Base-by-base conservation (phyloP, 2,113 vertebrate species). In the Festucalex cinctus region DNA sequence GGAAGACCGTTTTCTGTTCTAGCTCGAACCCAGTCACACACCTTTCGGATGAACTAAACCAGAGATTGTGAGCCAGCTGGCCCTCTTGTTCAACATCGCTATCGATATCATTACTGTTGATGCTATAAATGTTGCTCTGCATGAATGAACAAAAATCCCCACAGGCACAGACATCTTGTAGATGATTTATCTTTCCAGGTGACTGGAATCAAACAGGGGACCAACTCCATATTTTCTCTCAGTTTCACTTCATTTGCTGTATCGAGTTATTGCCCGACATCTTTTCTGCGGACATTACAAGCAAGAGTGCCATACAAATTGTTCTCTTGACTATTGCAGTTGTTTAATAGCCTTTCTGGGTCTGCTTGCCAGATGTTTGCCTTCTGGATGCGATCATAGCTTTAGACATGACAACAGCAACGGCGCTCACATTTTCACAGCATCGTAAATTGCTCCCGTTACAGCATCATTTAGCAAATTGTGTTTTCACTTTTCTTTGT, bases 321-420 rank as follows among this genome's bases (percentile, higher is more conserved):
- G 59, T 59, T 68, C 75, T 78, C 65, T n/a, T n/a, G 65, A 65
- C 71, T 68, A 16, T 26, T 58, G 62, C 49, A 36, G 65, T 43
- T 12, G 51, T 65, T 65, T 66, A 39, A 74, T 62, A 68, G 65
- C 54, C 63, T 63, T 43, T 65, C 48, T 61, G 1, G 16, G 91
- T 92, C 91, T 95, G 94, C 83, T 53, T 74, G 91, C 93, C 96
- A 98, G 94, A 98, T 98, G 95, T 92, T 85, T 82, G 79, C 86
- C 87, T 91, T 92, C 90, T 87, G 81, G 76, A 71, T 76, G 63
- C 79, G 86, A 86, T 86, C 82, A 37, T 22, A 63, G 68, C 75
- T 75, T 79, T 75, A 77, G 51, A 77, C 64, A 53, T 20, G 63
- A 81, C 76, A 79, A 76, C 78, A 61, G 71, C 74, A 76, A 17